These are phyloP conservation scores for Entomobrya multifasciata DNA, from an alignment of 2,888 invertebrate genomes.

Conservation along the genomic window DNA sequence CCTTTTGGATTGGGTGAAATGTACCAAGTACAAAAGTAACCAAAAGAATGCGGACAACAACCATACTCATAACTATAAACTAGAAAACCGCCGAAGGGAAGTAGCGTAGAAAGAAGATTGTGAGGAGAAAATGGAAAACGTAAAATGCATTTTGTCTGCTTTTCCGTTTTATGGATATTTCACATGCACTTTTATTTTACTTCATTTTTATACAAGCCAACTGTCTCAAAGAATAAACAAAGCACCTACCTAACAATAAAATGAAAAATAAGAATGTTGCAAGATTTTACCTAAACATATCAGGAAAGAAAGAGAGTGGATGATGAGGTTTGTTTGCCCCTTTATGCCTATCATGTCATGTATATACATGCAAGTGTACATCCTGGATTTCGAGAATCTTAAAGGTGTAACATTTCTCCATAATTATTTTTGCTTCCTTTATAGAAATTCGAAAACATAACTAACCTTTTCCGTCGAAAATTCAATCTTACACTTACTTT, in stretches of 20 bases:
- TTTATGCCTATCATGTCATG: no score
- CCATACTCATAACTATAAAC: no score
- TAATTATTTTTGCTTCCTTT: no score
- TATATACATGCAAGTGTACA: no score
- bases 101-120: neutral
- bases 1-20: neutral
- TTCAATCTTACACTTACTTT: conserved; percentile 18
- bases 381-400: no score
- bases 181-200: conserved; percentile 50
- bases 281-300: neutral
- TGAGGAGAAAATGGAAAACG: neutral
- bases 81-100: neutral
- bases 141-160: conserved; percentile 15
- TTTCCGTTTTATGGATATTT: conserved; percentile 30
- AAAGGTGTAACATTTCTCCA: no score
- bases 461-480: conserved; percentile 34
- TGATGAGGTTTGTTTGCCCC: neutral
- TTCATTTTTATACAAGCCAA: conserved; percentile 8
- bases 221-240: conserved; percentile 10
- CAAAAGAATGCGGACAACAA: neutral
- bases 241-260: neutral
- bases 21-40: no score
- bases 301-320: neutral
- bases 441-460: no score
- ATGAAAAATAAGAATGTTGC: neutral